Percentiles rank a stretch among this genome's conserved stretches.
Conservation (phyloP, 2,113 vertebrate genomes). For the Psittacara wagleri region DNA sequence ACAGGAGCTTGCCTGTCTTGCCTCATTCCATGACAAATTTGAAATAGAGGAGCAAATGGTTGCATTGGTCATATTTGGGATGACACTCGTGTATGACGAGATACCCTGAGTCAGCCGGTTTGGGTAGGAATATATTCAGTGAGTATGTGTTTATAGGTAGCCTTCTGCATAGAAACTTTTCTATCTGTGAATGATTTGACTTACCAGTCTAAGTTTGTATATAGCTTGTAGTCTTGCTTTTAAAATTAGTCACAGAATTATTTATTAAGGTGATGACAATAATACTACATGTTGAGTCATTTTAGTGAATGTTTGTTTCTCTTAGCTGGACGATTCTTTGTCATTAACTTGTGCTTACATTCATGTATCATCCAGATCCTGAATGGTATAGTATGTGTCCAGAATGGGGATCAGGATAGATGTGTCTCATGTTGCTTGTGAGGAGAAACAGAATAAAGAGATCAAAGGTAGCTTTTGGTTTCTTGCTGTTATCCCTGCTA, state of each 20-base stretch:
- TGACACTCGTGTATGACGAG: neutral
- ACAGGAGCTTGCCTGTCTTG: rapidly evolving
- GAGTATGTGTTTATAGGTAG: neutral
- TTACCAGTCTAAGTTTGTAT: neutral
- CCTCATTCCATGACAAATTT: rapidly evolving
- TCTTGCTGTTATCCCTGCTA: neutral
- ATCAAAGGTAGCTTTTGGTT: neutral
- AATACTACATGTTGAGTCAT: neutral
- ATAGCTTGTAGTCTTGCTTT: neutral
- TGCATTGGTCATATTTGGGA: neutral
- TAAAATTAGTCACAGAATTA: neutral
- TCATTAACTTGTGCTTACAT: rapidly evolving
- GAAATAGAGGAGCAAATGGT: neutral
- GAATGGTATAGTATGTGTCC: neutral
- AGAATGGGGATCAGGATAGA: neutral
- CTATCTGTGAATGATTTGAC: neutral
- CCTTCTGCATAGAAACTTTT: neutral
- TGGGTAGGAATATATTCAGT: neutral
- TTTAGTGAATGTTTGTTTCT: neutral
- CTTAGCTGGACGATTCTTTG: neutral
- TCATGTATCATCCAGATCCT: neutral
- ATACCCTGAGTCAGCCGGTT: neutral
- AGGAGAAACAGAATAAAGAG: neutral
- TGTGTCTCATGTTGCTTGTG: neutral
- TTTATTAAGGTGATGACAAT: neutral